Evolutionary conservation across 2,113 vertebrate species (phyloP).

Genomic region (Hylia prasina): DNA sequence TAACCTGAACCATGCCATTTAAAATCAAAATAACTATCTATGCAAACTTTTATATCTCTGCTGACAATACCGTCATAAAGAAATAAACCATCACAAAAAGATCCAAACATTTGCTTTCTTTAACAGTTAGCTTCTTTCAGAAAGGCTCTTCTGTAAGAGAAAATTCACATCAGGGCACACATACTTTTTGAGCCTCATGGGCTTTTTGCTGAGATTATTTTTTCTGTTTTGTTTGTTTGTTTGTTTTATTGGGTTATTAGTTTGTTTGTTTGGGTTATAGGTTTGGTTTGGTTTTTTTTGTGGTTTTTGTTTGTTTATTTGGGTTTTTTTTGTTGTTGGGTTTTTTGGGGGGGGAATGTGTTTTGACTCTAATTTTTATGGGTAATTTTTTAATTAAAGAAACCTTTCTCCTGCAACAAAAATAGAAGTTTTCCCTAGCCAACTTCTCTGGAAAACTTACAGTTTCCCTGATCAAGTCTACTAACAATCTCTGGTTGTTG

Average conservation of each 20-base stretch:
- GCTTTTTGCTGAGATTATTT: fast-evolving
- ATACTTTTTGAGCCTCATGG: background rate
- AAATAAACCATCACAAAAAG: background rate
- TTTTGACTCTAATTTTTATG: background rate
- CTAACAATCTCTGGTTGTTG: background rate
- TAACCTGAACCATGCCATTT: background rate
- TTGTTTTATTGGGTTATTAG: background rate
- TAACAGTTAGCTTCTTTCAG: background rate
- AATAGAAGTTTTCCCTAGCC: background rate
- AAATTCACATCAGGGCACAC: background rate
- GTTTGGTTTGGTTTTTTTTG: too few species aligned
- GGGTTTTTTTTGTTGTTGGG: too few species aligned
- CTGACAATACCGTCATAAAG: background rate
- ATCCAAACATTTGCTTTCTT: background rate
- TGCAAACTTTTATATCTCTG: background rate
- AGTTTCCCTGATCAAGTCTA: background rate
- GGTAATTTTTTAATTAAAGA: background rate
- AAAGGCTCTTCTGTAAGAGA: background rate
- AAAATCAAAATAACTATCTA: background rate
- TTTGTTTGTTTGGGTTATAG: background rate
- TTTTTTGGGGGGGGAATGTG: too few species aligned
- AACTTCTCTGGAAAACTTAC: background rate
- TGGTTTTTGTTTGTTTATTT: background rate
- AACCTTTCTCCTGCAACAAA: background rate
- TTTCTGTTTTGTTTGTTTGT: background rate